phyloP scores from a whole-genome alignment of 2,113 vertebrate species.

The Corythaixoides concolor region DNA sequence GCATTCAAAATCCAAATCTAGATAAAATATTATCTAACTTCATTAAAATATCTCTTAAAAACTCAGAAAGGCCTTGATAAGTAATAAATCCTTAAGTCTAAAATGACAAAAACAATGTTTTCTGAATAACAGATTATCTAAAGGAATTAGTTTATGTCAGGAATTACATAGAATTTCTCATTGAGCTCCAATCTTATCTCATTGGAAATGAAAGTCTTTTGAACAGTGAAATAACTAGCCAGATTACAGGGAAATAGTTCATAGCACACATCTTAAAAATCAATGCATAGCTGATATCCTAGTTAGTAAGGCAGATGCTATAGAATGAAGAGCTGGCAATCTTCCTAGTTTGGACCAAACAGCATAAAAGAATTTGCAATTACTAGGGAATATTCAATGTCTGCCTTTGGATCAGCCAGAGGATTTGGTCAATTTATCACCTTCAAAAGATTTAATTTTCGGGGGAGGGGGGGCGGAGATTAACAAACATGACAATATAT shows the following conservation, averaged over 20 bases:
- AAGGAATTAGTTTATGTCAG: neutral
- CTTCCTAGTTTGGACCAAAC: neutral
- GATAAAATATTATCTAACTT: neutral
- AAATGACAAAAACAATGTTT: slow-evolving; percentile 1
- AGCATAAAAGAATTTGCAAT: neutral
- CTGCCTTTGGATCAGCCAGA: neutral
- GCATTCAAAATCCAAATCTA: slow-evolving; percentile 4
- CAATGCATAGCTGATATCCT: neutral
- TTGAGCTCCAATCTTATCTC: neutral
- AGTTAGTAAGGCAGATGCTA: neutral
- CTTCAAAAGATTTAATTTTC: neutral
- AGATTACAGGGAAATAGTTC: neutral
- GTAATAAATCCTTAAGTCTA: neutral
- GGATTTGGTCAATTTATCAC: neutral
- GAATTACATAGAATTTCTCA: neutral
- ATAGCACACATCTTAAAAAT: neutral
- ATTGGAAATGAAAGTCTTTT: neutral
- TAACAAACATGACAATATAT: neutral
- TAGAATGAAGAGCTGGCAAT: neutral
- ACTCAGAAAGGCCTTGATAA: neutral
- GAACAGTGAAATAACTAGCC: neutral
- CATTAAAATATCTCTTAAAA: slow-evolving; percentile 11
- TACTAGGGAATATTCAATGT: neutral
- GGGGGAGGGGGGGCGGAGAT: neutral
- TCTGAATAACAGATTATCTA: neutral